Percentiles rank a stretch among this genome's conserved stretches.
These are phyloP conservation scores for Thunnus albacares DNA, from an alignment of 2,797 vertebrate species.

Conservation along the genomic window DNA sequence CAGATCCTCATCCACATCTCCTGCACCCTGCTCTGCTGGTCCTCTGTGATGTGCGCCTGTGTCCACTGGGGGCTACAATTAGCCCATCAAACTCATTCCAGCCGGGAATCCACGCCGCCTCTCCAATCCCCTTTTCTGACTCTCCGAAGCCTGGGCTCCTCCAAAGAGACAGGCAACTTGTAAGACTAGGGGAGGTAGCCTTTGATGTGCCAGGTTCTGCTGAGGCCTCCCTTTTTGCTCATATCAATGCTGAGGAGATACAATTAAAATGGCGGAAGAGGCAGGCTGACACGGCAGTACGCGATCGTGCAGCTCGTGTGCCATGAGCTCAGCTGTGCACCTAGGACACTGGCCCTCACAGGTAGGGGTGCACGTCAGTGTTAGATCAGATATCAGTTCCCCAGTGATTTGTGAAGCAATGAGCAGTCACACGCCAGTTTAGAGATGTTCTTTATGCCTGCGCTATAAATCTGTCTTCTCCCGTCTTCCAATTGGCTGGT, in stretches of 20 bases:
- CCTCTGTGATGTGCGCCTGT: constrained; percentile 84
- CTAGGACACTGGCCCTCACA: constrained; percentile 31
- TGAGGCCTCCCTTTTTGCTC: constrained; percentile 82
- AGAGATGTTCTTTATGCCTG: constrained; percentile 45
- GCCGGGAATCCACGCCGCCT: constrained; percentile 75
- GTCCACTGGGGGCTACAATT: constrained; percentile 91
- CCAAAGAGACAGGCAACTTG: constrained; percentile 87
- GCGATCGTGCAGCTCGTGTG: constrained; percentile 28
- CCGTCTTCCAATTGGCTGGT: constrained; percentile 52
- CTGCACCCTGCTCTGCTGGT: constrained; percentile 57
- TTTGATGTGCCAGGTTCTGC: constrained; percentile 86
- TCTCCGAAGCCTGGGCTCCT: constrained; percentile 79
- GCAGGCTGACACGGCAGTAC: constrained; percentile 50
- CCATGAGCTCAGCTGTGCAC: constrained; percentile 12
- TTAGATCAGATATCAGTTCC: constrained; percentile 19
- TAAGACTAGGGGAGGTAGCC: constrained; percentile 85
- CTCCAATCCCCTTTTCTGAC: constrained; percentile 72
- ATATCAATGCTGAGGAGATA: constrained; percentile 83
- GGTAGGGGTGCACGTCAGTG: constrained; percentile 22
- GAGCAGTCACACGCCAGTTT: constrained; percentile 32
- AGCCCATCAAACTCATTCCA: constrained; percentile 88
- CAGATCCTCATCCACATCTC: constrained; percentile 46
- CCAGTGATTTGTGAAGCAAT: constrained; percentile 34
- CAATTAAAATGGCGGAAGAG: constrained; percentile 83
- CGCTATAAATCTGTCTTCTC: constrained; percentile 61